Conservation (phyloP, 2,797 vertebrate species). For the Myotis myotis region DNA sequence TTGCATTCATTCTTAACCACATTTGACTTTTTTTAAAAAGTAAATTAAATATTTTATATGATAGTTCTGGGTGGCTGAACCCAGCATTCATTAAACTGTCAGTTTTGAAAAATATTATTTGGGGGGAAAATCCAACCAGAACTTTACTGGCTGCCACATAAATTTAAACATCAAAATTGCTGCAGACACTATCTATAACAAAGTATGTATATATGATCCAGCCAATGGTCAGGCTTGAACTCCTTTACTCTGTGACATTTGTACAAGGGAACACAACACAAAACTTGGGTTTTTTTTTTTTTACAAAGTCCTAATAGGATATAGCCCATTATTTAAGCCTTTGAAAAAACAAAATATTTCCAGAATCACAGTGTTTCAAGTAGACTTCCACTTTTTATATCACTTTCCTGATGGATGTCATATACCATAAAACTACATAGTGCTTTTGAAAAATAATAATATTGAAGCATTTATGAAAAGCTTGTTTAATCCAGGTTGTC, state of each 20-base stretch:
- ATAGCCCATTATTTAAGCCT: not conserved
- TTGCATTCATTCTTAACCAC: conserved; percentile 43
- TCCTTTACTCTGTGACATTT: not conserved
- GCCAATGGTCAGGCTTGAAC: not conserved
- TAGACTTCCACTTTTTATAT: not conserved
- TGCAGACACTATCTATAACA: not conserved
- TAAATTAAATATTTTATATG: conserved; percentile 50
- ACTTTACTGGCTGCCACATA: not conserved
- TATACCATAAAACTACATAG: not conserved
- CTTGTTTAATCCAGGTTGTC: not conserved
- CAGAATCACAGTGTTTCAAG: not conserved
- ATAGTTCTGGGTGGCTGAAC: conserved; percentile 42
- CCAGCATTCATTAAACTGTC: conserved; percentile 30
- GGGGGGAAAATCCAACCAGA: not conserved
- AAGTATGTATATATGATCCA: not conserved
- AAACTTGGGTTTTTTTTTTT: not conserved
- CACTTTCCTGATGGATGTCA: not conserved
- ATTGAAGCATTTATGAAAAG: not conserved
- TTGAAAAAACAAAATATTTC: conserved; percentile 26
- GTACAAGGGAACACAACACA: not conserved
- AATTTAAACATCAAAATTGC: conserved; percentile 39
- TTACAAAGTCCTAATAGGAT: conserved; percentile 2
- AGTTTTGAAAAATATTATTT: conserved; percentile 36
- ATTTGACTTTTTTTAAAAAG: not conserved
- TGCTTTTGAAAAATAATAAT: not conserved